Percentiles rank a stretch among this genome's conserved stretches.
These are phyloP conservation scores for Trypoxylus dichotomus DNA, from an alignment of 1,140 invertebrate genomes.

Conservation along the genomic window DNA sequence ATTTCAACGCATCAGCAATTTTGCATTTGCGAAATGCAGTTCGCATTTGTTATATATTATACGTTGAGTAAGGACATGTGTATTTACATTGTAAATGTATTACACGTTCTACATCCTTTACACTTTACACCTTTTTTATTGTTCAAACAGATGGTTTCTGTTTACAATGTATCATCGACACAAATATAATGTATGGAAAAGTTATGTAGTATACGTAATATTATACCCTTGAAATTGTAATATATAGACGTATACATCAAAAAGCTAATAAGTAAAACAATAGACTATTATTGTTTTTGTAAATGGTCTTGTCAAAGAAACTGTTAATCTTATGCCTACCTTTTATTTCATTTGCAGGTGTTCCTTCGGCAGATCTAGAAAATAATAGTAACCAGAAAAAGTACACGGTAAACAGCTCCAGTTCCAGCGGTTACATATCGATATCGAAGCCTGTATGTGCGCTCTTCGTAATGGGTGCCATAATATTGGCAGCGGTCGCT, in stretches of 20 bases:
- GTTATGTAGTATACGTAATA: too few relatives aligned
- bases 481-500: constrained; percentile 45
- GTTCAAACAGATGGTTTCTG: not conserved
- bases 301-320: too few relatives aligned
- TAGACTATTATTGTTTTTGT: too few relatives aligned
- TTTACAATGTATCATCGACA: not conserved
- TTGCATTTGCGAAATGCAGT: too few relatives aligned
- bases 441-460: constrained; percentile 46
- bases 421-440: constrained; percentile 38
- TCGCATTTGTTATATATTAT: too few relatives aligned
- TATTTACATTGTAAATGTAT: not conserved
- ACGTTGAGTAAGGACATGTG: not conserved
- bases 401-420: constrained; percentile 49
- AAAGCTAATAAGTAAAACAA: too few relatives aligned
- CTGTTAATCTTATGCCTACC: too few relatives aligned
- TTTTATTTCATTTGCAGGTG: constrained; percentile 41
- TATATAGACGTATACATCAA: too few relatives aligned
- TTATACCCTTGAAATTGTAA: too few relatives aligned
- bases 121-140: not conserved
- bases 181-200: not conserved
- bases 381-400: constrained; percentile 49
- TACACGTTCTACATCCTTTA: not conserved
- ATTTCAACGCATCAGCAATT: too few relatives aligned
- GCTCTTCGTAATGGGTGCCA: constrained; percentile 48
- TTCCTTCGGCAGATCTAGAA: constrained; percentile 47